Percentiles rank a stretch among this genome's conserved stretches.
Conservation (phyloP, 2,797 vertebrate species). For the Cryptoprocta ferox region DNA sequence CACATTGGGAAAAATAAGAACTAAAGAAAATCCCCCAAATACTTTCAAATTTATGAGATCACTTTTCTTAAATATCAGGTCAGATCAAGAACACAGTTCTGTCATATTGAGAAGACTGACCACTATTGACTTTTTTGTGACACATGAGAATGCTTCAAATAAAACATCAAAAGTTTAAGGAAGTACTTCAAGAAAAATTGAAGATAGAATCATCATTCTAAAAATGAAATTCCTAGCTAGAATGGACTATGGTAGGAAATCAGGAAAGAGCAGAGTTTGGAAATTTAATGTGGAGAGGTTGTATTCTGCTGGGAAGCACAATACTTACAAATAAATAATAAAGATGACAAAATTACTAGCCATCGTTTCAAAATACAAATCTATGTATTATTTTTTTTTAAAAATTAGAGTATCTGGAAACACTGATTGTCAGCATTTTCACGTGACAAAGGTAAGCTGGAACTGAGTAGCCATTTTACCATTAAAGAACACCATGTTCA, state of each 20-base stretch:
- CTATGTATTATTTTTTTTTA: neutral
- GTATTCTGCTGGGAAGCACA: neutral
- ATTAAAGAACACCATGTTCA: neutral
- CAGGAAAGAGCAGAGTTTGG: neutral
- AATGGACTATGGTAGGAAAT: neutral
- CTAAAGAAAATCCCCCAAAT: neutral
- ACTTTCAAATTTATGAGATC: neutral
- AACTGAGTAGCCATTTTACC: accelerated
- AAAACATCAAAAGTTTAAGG: neutral
- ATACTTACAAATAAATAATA: neutral
- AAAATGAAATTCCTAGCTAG: neutral
- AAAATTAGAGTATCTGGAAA: neutral
- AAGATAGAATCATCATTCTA: neutral
- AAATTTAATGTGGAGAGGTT: neutral
- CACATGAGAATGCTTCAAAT: neutral
- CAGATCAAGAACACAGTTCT: neutral
- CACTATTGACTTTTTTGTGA: neutral
- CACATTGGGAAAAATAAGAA: neutral
- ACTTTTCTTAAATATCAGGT: neutral
- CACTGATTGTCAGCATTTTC: accelerated
- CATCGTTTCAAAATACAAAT: neutral
- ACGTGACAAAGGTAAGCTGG: neutral
- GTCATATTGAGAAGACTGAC: neutral
- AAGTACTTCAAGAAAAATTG: neutral
- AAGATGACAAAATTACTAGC: neutral